Percentiles rank a stretch among this genome's conserved stretches.
Evolutionary conservation across 2,888 invertebrate genomes (phyloP).

Genomic region (Drosophila infuscata): DNA sequence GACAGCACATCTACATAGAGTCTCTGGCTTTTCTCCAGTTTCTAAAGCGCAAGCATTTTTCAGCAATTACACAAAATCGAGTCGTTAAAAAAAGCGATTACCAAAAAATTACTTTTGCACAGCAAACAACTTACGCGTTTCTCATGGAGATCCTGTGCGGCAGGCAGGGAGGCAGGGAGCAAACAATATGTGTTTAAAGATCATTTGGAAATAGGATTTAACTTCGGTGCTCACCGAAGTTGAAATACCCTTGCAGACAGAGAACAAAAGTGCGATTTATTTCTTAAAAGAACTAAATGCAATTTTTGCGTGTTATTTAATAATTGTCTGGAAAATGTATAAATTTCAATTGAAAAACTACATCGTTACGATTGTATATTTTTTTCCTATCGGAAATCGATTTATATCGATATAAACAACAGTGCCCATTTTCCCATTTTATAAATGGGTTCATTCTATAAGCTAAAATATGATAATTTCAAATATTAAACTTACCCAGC

Average conservation of each 20-base stretch:
- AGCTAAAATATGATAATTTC: too few relatives aligned
- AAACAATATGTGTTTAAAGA: conserved; percentile 1
- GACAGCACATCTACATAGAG: conserved; percentile 78
- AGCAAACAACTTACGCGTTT: conserved; percentile 80
- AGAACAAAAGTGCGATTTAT: too few relatives aligned
- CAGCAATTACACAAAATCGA: conserved; percentile 10
- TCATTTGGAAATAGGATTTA: neutral
- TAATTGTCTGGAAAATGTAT: neutral
- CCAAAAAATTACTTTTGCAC: neutral
- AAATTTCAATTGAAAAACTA: neutral
- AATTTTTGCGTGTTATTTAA: neutral
- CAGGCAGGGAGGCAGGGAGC: neutral
- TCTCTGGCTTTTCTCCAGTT: conserved; percentile 73
- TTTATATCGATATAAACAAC: neutral
- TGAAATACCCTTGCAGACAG: neutral
- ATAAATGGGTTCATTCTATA: neutral
- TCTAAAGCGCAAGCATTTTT: conserved; percentile 62
- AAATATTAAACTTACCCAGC: conserved; percentile 83
- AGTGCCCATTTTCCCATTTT: neutral
- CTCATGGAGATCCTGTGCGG: conserved; percentile 85
- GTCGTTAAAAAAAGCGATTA: conserved; percentile 25
- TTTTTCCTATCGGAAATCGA: neutral
- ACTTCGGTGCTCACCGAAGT: neutral
- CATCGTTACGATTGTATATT: fast-evolving
- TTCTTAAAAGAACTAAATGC: neutral